These are phyloP conservation scores for Chrysina gloriosa DNA, from an alignment of 2,888 invertebrate genomes.

Conservation along the genomic window DNA sequence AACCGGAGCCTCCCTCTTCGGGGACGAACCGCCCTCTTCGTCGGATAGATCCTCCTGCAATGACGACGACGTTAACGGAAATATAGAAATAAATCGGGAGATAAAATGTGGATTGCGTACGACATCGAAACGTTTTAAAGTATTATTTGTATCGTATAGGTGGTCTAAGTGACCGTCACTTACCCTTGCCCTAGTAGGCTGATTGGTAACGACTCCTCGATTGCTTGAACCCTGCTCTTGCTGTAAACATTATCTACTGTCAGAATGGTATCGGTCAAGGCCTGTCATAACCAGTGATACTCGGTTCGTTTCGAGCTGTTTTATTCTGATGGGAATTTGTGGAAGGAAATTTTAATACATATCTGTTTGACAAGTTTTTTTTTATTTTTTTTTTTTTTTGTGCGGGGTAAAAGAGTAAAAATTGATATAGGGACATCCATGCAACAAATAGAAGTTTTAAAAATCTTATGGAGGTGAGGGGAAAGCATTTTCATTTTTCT, in stretches of 20 bases:
- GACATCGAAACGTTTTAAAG: neutral
- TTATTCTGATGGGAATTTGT: neutral
- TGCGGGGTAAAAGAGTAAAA: too few relatives aligned
- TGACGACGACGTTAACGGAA: conserved; percentile 1
- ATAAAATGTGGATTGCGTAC: conserved; percentile 11
- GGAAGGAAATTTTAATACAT: too few relatives aligned
- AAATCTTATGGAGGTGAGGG: too few relatives aligned
- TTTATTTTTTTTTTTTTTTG: too few relatives aligned
- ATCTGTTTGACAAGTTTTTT: too few relatives aligned
- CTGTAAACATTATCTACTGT: conserved; percentile 57
- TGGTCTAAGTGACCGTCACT: conserved; percentile 48
- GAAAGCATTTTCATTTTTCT: too few relatives aligned
- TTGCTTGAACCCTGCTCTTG: conserved; percentile 59
- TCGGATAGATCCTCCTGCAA: conserved; percentile 63
- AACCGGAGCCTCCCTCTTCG: conserved; percentile 54
- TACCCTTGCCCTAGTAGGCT: conserved; percentile 58
- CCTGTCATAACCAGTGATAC: conserved; percentile 30
- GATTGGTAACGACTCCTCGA: conserved; percentile 55
- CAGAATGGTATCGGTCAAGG: conserved; percentile 48
- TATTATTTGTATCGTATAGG: too few relatives aligned
- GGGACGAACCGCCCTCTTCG: conserved; percentile 50
- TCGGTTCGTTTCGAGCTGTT: neutral
- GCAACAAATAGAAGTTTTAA: neutral
- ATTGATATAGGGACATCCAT: neutral
- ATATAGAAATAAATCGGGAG: neutral